phyloP scores from a whole-genome alignment of 2,113 vertebrate species.

The Xiphophorus couchianus region DNA sequence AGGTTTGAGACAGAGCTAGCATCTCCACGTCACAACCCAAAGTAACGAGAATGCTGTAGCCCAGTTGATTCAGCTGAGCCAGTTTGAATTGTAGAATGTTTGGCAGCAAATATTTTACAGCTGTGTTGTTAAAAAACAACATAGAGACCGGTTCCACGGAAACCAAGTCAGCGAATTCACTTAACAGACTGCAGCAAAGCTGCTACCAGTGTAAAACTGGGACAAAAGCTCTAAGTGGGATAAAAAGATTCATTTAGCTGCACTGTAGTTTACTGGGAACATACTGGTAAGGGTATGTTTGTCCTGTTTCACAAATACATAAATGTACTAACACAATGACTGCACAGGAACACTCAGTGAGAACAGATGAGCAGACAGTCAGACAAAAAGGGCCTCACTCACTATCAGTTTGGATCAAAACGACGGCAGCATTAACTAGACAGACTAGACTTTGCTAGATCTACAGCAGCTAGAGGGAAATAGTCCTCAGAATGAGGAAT shows the following conservation, averaged over 20 bases:
- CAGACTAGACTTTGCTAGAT: not conserved
- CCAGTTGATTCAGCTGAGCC: too few relatives aligned
- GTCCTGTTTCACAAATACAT: too few relatives aligned
- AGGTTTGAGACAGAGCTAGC: too few relatives aligned
- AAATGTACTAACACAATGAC: too few relatives aligned
- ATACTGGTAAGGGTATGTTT: slow-evolving; percentile 21
- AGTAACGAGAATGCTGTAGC: not conserved
- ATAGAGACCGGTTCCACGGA: slow-evolving; percentile 7
- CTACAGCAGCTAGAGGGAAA: too few relatives aligned
- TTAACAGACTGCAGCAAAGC: slow-evolving; percentile 46
- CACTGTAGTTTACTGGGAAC: slow-evolving; percentile 43
- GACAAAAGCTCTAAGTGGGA: slow-evolving; percentile 33
- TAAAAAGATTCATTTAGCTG: slow-evolving; percentile 47
- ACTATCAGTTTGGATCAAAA: too few relatives aligned
- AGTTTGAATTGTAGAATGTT: not conserved
- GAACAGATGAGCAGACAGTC: too few relatives aligned
- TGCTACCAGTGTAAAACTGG: slow-evolving; percentile 47
- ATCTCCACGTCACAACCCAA: not conserved
- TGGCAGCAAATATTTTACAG: not conserved
- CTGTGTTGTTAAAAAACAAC: not conserved
- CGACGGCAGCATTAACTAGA: not conserved
- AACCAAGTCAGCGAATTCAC: slow-evolving; percentile 55
- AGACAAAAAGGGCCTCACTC: too few relatives aligned
- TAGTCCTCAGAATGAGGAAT: too few relatives aligned
- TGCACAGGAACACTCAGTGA: too few relatives aligned